Conservation (phyloP, 2,888 invertebrate species). For the Blomia tropicalis region DNA sequence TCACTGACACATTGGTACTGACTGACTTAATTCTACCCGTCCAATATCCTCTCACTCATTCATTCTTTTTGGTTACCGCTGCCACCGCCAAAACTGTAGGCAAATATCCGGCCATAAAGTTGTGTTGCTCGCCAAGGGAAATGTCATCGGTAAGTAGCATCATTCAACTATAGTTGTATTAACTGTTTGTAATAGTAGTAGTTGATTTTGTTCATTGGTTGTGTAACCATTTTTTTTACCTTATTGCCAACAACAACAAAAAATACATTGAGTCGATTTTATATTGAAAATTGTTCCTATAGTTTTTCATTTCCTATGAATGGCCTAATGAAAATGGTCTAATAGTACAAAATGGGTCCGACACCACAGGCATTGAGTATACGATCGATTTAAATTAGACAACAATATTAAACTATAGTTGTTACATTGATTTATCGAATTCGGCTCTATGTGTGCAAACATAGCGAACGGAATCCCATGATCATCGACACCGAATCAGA, state of each 20-base stretch:
- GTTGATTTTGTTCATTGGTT: neutral
- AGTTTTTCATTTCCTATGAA: too few relatives aligned
- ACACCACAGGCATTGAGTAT: neutral
- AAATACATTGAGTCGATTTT: too few relatives aligned
- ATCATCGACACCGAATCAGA: neutral
- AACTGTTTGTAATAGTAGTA: too few relatives aligned
- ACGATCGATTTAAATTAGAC: conserved; percentile 9
- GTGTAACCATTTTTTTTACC: neutral
- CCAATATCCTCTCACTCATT: too few relatives aligned
- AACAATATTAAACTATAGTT: neutral
- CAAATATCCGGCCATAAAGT: conserved; percentile 23
- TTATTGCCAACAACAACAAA: too few relatives aligned
- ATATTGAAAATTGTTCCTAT: too few relatives aligned
- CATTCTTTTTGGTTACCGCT: too few relatives aligned
- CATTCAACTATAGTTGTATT: too few relatives aligned
- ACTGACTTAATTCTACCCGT: neutral
- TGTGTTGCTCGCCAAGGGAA: conserved; percentile 66
- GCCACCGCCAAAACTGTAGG: too few relatives aligned
- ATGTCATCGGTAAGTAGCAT: conserved; percentile 49
- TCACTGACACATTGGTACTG: neutral
- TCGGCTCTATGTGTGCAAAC: neutral
- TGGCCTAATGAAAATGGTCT: neutral
- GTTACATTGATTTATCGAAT: conserved; percentile 12
- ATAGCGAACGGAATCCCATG: neutral
- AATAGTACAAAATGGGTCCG: neutral